Evolutionary conservation across 2,113 vertebrate genomes (phyloP), one percentile per base, ranked within the genome.

Genomic region (Sarotherodon lohbergeri): DNA sequence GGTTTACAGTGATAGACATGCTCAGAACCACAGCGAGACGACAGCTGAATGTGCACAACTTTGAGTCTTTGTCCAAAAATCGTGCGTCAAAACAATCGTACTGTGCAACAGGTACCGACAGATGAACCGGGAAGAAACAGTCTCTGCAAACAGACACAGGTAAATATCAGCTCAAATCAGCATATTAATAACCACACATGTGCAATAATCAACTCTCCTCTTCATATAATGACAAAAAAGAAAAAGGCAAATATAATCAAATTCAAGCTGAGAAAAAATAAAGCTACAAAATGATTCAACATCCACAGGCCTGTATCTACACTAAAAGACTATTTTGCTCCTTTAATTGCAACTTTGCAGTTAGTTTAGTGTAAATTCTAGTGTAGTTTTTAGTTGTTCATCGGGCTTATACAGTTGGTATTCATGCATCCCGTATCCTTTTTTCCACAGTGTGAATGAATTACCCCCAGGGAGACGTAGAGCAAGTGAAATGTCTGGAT

Each of bases 81-180:
- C 11, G 0, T 22, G 11, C 11, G 4, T 39, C 61, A n/a, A 66
- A 12, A n/a, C 34, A 39, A 5, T 43, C 36, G 36, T 0, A 41
- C 10, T 0, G 3, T 41, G n/a, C 63, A 71, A 24, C 36, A 41
- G 3, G 36, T 41, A 68, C 66, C 12, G 0, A 24, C 39, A 46
- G 36, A 68, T 2, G 34, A 39, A 39, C 63, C 2, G 13, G 36
- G 36, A 71, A 43, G 63, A 12, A 71, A 9, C 63, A 4, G 36
- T 6, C 36, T 71, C 63, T 71, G 12, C 36, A 71, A 63, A 71
- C 12, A 43, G 7, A 41, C n/a, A 9, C 39, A 0, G 39, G 5
- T 27, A 46, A 46, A 46, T 27, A 71, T 22, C 36, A 10, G 66
- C 39, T 39, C 3, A 71, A 1, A 71, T 0, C 36, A 0, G 63